phyloP scores from a whole-genome alignment of 2,113 vertebrate species.

The Morone chrysops region DNA sequence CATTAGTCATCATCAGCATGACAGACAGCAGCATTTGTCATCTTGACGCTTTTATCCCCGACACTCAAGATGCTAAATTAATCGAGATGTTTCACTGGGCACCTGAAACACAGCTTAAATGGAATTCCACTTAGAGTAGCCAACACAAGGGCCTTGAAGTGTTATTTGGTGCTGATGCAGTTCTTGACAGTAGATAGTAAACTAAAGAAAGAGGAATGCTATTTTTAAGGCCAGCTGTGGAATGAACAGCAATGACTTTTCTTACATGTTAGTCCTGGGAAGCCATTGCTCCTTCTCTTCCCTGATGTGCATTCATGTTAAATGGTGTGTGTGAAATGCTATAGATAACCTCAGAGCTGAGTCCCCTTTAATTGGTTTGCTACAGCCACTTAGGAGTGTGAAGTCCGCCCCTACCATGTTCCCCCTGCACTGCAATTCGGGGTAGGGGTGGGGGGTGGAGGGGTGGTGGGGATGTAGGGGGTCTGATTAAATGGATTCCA shows the following conservation, averaged over 20 bases:
- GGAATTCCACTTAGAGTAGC: slow-evolving; percentile 36
- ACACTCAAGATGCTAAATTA: slow-evolving; percentile 52
- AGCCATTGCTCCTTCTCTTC: slow-evolving; percentile 20
- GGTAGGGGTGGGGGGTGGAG: background rate
- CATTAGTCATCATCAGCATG: slow-evolving; percentile 65
- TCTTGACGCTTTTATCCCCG: slow-evolving; percentile 47
- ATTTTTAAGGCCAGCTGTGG: background rate
- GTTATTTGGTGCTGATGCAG: slow-evolving; percentile 19
- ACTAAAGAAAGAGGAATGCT: background rate
- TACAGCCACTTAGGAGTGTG: slow-evolving; percentile 70
- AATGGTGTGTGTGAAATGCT: slow-evolving; percentile 62
- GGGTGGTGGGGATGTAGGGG: slow-evolving; percentile 15
- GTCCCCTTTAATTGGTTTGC: slow-evolving; percentile 71
- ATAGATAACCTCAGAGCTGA: slow-evolving; percentile 51
- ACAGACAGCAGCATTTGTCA: slow-evolving; percentile 63
- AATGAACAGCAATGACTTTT: background rate
- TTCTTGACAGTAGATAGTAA: background rate
- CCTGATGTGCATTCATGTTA: slow-evolving; percentile 62
- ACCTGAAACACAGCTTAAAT: slow-evolving; percentile 46
- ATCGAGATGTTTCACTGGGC: slow-evolving; percentile 53
- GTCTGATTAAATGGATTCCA: slow-evolving; percentile 84
- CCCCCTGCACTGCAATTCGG: slow-evolving; percentile 61
- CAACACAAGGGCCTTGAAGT: background rate
- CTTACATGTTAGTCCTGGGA: slow-evolving; percentile 23
- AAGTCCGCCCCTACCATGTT: slow-evolving; percentile 61